Conservation (phyloP, 2,888 invertebrate species). For the Pristionchus entomophagus region DNA sequence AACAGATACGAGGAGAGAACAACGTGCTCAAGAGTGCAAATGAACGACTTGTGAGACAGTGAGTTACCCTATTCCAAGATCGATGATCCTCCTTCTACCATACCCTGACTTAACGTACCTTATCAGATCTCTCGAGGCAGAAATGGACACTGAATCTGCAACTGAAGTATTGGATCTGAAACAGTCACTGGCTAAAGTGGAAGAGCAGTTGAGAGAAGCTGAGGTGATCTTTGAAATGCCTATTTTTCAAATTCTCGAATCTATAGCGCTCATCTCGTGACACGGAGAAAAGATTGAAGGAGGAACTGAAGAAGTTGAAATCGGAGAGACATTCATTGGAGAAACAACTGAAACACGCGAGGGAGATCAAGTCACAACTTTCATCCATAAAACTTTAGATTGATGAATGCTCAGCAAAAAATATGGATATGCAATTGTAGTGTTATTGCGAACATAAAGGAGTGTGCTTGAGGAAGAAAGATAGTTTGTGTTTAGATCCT, state of each 20-base stretch:
- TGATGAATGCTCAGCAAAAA: no score
- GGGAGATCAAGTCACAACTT: constrained; percentile 20
- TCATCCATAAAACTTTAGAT: no score
- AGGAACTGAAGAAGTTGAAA: constrained; percentile 34
- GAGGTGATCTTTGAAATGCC: constrained; percentile 45
- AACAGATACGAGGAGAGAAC: constrained; percentile 55
- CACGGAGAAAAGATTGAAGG: constrained; percentile 16
- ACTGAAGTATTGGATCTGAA: constrained; percentile 60
- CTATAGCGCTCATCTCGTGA: constrained; percentile 19
- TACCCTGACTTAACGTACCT: neutral
- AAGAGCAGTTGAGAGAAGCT: constrained; percentile 57
- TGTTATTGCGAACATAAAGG: no score
- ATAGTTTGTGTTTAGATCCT: neutral
- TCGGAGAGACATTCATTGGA: constrained; percentile 14
- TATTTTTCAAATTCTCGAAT: no score
- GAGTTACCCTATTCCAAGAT: constrained; percentile 41
- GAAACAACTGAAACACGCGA: constrained; percentile 9
- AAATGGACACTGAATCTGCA: constrained; percentile 52
- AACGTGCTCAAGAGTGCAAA: constrained; percentile 67
- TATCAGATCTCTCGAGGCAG: constrained; percentile 55
- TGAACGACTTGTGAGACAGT: constrained; percentile 67
- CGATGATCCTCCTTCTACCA: neutral
- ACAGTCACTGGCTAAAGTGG: constrained; percentile 56
- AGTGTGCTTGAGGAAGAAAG: neutral
- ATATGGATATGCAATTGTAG: no score